Conservation (phyloP, 1,140 invertebrate species). For the Drosophila rufa region DNA sequence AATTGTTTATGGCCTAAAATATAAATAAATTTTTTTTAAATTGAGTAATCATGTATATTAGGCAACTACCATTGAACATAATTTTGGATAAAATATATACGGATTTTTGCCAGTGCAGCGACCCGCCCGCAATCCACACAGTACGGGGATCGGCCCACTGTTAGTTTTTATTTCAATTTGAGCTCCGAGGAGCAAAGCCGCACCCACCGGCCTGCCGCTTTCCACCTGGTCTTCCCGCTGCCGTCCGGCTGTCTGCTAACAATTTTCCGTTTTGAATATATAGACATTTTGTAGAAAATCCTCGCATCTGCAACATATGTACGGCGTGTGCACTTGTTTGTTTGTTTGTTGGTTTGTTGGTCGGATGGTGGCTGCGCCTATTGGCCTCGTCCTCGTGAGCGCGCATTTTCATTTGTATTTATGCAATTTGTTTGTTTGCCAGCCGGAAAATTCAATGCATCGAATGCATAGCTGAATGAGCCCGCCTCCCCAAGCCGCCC, state of each 20-base stretch:
- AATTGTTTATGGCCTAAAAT: not conserved
- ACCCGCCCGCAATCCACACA: conserved; percentile 28
- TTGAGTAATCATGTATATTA: not conserved
- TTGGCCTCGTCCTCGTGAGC: conserved; percentile 55
- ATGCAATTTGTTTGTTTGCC: conserved; percentile 82
- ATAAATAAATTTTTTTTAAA: not conserved
- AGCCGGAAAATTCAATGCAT: conserved; percentile 80
- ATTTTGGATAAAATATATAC: too few relatives aligned
- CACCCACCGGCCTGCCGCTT: conserved; percentile 24
- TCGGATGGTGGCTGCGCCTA: conserved; percentile 46
- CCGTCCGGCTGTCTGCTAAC: conserved; percentile 60
- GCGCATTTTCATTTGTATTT: conserved; percentile 80
- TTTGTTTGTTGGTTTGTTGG: conserved; percentile 40
- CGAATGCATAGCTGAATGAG: conserved; percentile 55
- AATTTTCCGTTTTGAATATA: conserved; percentile 81
- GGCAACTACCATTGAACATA: not conserved
- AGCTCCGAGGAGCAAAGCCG: conserved; percentile 42
- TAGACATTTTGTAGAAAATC: conserved; percentile 81
- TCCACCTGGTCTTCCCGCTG: conserved; percentile 5
- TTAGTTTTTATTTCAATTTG: conserved; percentile 81
- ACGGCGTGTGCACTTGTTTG: conserved; percentile 36
- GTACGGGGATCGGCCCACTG: conserved; percentile 16
- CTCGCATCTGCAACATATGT: conserved; percentile 63
- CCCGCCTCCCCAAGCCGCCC: not conserved
- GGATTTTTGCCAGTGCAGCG: not conserved